Conservation (phyloP, 2,888 invertebrate genomes). For the Drosophila testacea region DNA sequence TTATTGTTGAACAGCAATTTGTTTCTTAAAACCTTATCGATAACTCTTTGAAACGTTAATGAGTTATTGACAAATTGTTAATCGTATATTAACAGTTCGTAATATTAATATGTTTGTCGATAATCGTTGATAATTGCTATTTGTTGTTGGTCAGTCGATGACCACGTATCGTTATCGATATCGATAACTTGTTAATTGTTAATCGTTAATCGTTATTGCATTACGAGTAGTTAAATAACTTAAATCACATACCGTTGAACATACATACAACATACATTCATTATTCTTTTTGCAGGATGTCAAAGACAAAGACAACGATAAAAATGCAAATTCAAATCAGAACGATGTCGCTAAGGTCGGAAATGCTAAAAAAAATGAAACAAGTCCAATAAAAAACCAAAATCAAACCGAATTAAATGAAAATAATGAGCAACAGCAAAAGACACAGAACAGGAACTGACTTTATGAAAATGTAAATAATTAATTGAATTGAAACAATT, state of each 20-base stretch:
- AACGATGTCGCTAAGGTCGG: conserved; percentile 80
- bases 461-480: neutral
- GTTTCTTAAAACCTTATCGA: too few species aligned
- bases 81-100: neutral
- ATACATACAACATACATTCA: conserved; percentile 48
- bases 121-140: neutral
- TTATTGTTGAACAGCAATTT: too few species aligned
- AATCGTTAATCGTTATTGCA: neutral
- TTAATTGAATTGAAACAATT: neutral
- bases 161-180: neutral
- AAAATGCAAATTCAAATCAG: conserved; percentile 66
- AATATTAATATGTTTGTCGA: neutral
- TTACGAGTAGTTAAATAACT: conserved; percentile 1
- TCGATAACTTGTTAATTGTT: neutral
- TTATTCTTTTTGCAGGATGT: conserved; percentile 85
- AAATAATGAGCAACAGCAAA: conserved; percentile 18
- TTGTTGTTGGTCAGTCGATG: neutral
- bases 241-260: conserved; percentile 61
- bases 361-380: conserved; percentile 66
- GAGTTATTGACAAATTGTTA: neutral
- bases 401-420: conserved; percentile 30
- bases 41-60: too few species aligned
- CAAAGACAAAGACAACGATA: conserved; percentile 83
- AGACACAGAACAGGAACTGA: conserved; percentile 2
- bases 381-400: conserved; percentile 42